Conservation (phyloP, 2,113 vertebrate genomes). For the Aphelocoma coerulescens region DNA sequence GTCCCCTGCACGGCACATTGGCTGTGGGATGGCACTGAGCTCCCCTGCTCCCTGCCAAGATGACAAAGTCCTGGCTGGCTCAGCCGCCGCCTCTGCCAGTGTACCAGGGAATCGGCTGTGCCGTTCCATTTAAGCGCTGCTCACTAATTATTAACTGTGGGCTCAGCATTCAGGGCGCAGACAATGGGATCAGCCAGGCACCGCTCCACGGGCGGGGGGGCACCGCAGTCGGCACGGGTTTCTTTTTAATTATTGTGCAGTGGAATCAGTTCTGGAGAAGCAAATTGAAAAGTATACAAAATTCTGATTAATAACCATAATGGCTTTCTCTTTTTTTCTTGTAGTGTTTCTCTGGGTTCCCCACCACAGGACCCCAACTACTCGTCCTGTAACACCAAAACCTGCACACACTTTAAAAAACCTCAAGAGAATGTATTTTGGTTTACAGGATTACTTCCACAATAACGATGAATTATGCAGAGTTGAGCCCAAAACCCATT, state of each 20-base stretch:
- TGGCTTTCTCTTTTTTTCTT: fast-evolving
- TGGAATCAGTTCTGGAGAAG: constrained; percentile 13
- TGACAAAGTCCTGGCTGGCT: constrained; percentile 23
- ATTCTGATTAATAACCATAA: constrained; percentile 22
- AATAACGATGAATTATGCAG: background rate
- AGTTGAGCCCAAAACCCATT: background rate
- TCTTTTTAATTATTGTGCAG: constrained; percentile 35
- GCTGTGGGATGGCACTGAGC: constrained; percentile 9
- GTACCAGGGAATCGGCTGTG: constrained; percentile 6
- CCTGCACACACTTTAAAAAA: background rate
- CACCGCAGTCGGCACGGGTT: background rate
- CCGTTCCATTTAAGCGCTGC: constrained; percentile 25
- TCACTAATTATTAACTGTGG: constrained; percentile 56
- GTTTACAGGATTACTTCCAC: background rate
- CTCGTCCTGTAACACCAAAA: background rate
- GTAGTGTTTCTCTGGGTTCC: background rate
- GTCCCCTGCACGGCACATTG: background rate
- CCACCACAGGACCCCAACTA: background rate
- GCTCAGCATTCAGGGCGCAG: constrained; percentile 48
- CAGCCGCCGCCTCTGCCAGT: background rate
- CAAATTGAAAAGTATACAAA: background rate
- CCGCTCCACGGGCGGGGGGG: background rate
- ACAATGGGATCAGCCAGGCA: constrained; percentile 64
- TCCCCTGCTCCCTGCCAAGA: background rate
- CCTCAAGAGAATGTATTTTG: background rate